A percentile compares a stretch with the other conserved stretches of the same genome.
phyloP scores from a whole-genome alignment of 92 coral and sea anemone genomes.

The Epizoanthus fatuus region DNA sequence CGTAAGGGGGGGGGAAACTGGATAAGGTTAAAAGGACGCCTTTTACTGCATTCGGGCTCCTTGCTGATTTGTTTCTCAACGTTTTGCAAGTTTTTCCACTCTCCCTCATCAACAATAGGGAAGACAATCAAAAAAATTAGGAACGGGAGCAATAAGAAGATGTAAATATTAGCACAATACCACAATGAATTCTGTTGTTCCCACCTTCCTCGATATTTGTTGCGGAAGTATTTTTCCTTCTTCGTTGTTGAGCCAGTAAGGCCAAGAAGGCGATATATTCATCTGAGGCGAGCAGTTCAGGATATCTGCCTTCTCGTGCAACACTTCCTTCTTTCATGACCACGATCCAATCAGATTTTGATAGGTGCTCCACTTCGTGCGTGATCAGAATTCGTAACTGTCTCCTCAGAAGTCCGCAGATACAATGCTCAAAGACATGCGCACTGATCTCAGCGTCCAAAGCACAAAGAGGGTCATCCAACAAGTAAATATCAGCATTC shows the following conservation, averaged over 20 bases:
- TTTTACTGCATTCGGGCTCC: too few relatives aligned
- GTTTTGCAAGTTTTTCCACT: too few relatives aligned
- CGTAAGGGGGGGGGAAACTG: too few relatives aligned
- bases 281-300: background rate
- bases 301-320: background rate
- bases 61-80: too few relatives aligned
- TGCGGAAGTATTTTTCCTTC: background rate
- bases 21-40: too few relatives aligned
- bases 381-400: background rate
- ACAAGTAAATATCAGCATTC: background rate
- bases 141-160: too few relatives aligned
- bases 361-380: too few relatives aligned
- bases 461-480: slow-evolving; percentile 6
- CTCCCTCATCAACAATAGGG: too few relatives aligned
- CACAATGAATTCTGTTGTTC: background rate
- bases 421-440: background rate
- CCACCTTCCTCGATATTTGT: background rate
- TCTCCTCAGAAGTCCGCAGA: background rate
- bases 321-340: background rate
- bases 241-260: background rate
- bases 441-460: background rate
- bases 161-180: too few relatives aligned
- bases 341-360: too few relatives aligned
- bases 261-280: background rate
- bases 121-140: too few relatives aligned